Evolutionary conservation across 1,140 invertebrate genomes (phyloP).

Genomic region (Anadara kagoshimensis): DNA sequence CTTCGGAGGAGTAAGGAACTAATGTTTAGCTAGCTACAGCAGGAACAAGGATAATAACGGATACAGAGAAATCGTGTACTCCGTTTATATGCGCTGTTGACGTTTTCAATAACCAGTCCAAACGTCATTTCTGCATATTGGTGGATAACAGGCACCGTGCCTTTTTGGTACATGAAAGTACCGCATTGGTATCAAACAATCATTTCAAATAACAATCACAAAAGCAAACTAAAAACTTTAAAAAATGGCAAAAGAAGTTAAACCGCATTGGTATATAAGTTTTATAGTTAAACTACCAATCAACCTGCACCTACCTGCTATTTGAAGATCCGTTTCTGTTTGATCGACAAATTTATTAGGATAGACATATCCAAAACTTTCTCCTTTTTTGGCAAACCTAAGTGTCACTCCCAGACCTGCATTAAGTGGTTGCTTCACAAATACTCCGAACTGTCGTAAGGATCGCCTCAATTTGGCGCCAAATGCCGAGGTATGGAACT

Average conservation of each 20-base stretch:
- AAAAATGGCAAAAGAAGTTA: neutral
- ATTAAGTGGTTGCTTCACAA: constrained; percentile 20
- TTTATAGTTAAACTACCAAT: no score
- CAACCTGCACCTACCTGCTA: constrained; percentile 26
- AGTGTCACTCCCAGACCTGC: constrained; percentile 38
- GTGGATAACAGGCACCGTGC: neutral
- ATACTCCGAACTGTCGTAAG: constrained; percentile 39
- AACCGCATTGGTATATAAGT: no score
- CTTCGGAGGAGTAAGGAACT: no score
- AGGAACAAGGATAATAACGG: no score
- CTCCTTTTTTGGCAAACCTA: no score
- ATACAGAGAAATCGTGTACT: no score
- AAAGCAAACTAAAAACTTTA: neutral
- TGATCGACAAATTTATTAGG: constrained; percentile 36
- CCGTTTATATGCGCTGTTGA: no score
- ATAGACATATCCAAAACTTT: constrained; percentile 18
- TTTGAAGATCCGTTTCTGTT: constrained; percentile 19
- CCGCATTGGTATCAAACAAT: neutral
- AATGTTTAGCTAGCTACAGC: no score
- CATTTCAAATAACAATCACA: neutral
- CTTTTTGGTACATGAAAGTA: neutral
- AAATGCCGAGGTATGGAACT: constrained; percentile 22
- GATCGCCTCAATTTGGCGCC: constrained; percentile 35
- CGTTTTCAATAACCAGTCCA: no score
- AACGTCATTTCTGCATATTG: neutral